Base-by-base conservation (phyloP, 2,888 invertebrate species). In the Copidosoma aretas region DNA sequence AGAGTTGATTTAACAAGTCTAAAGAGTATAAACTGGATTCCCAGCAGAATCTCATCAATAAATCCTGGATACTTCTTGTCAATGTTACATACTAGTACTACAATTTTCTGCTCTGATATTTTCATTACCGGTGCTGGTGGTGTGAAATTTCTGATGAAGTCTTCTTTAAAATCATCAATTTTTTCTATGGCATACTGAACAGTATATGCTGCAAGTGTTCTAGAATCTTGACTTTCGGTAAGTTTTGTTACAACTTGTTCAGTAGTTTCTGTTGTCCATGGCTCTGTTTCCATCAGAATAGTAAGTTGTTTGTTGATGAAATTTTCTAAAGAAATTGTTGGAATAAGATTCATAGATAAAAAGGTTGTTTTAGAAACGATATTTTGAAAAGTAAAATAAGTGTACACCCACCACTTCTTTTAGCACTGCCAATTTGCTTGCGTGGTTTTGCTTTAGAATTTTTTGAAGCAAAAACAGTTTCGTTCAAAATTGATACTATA, bases 51-150 rank as follows among this genome's bases (percentile, higher is more conserved):
- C 0, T 76, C 66, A 19, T 75, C 60, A 46, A 76, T 73, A 32
- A 81, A 73, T 8, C 69, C 72, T n/a, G 78, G 75, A 62, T 71
- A 75, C 41, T 69, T 75, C 39, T 76, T 73, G 57, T 85, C 80
- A 21, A 86, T 74, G 68, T 79, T 76, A 14, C 76, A 65, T 68
- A 86, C 77, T 61, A 86, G 77, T 8, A 83, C 79, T 24, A 83
- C 74, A 49, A 86, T 76, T 70, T 82, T 82, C 72, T 85, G 83
- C 60, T 86, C 85, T 1, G 80, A 78, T 70, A 74, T 77, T 4
- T 85, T 84, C 83, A 86, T 80, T 41, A 84, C 70, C 8, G 86
- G 86, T n/a, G 86, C 86, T 32, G 85, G 85, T 14, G 85, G 84
- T 43, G 83, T 82, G 68, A 82, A 75, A 60, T 79, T 78, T 24